These are phyloP conservation scores for Cathartes aura DNA, from an alignment of 2,113 vertebrate species.

Conservation along the genomic window DNA sequence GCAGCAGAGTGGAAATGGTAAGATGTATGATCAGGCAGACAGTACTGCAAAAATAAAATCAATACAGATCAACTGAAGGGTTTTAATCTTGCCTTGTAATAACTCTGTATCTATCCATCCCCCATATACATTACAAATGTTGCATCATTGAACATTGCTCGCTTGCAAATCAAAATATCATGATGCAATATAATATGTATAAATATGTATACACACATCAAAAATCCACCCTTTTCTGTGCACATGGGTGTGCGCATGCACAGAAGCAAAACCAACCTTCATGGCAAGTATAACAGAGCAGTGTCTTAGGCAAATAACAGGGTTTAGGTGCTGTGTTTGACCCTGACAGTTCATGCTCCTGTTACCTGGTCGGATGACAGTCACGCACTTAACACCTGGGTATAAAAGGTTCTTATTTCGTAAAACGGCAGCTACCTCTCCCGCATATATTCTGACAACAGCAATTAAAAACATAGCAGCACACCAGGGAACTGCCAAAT, in stretches of 20 bases:
- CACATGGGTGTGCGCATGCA: fast-evolving
- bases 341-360: not conserved
- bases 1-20: not conserved
- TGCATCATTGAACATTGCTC: not conserved
- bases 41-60: not conserved
- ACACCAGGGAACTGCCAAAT: conserved; percentile 20
- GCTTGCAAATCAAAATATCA: not conserved
- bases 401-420: not conserved
- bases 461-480: conserved; percentile 4
- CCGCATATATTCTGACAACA: not conserved
- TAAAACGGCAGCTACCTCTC: conserved; percentile 3
- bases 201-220: not conserved
- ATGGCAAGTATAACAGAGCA: not conserved
- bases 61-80: not conserved
- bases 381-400: not conserved
- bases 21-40: not conserved
- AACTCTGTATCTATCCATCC: not conserved
- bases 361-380: fast-evolving
- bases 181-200: not conserved
- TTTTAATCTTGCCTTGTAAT: conserved; percentile 26
- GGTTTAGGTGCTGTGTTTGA: not conserved
- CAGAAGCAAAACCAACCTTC: not conserved
- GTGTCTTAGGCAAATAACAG: not conserved
- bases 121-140: not conserved
- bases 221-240: not conserved